Evolutionary conservation across 2,113 vertebrate species (phyloP).

Genomic region (Notothenia rossii): DNA sequence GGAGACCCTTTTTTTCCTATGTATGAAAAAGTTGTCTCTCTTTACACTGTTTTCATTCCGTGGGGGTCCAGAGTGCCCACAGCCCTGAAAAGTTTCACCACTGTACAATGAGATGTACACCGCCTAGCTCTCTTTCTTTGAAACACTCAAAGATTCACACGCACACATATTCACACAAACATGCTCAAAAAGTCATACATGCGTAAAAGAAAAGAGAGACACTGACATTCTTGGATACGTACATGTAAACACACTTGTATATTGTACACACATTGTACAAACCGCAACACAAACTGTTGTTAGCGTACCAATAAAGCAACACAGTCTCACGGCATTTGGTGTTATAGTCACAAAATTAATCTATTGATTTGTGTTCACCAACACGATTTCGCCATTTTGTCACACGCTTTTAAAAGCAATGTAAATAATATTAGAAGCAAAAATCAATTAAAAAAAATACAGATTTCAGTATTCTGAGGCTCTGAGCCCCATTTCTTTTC

Average conservation of each 20-base stretch:
- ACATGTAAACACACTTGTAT: slow-evolving; percentile 17
- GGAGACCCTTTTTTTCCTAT: slow-evolving; percentile 44
- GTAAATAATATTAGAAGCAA: too few species aligned
- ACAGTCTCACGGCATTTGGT: too few species aligned
- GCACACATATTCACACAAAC: slow-evolving; percentile 7
- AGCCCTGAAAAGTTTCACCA: slow-evolving; percentile 26
- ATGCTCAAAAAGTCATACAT: background rate
- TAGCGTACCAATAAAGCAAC: background rate
- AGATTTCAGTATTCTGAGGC: too few species aligned
- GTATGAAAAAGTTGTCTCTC: slow-evolving; percentile 7
- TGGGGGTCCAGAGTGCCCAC: background rate
- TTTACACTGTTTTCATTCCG: slow-evolving; percentile 13
- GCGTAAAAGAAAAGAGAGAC: background rate
- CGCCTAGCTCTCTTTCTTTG: slow-evolving; percentile 1
- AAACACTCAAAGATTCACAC: background rate
- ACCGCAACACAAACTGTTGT: background rate
- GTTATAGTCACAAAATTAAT: too few species aligned
- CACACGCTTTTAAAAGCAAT: too few species aligned
- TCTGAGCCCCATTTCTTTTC: too few species aligned
- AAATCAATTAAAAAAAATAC: too few species aligned
- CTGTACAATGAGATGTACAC: slow-evolving; percentile 74
- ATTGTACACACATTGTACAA: background rate
- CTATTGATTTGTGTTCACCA: too few species aligned
- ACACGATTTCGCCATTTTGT: too few species aligned
- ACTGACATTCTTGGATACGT: background rate